Evolutionary conservation across 2,113 vertebrate species (phyloP).

Genomic region (Gila orcuttii): DNA sequence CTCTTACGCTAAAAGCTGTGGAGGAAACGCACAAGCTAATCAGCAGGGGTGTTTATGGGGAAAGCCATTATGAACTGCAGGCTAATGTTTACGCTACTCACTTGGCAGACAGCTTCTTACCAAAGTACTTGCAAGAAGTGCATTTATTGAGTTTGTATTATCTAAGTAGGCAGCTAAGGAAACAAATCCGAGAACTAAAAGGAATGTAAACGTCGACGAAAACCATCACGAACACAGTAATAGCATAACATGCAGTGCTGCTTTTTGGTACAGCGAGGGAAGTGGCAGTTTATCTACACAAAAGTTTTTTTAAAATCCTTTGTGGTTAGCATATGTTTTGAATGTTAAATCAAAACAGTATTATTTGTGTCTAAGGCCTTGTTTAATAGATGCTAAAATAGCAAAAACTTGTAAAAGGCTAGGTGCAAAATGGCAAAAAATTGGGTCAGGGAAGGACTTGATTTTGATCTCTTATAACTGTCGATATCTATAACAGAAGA

Average conservation of each 20-base stretch:
- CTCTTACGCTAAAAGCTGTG: slow-evolving; percentile 16
- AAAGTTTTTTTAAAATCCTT: not conserved
- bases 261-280: not conserved
- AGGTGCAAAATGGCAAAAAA: not conserved
- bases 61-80: slow-evolving; percentile 12
- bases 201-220: not conserved
- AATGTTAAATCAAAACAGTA: not conserved
- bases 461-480: not conserved
- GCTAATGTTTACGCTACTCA: not conserved
- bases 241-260: not conserved
- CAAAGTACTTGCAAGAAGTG: not conserved
- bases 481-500: not conserved
- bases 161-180: not conserved
- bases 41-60: slow-evolving; percentile 15
- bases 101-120: not conserved
- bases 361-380: not conserved
- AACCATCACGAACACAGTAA: not conserved
- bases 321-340: not conserved
- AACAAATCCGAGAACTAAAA: not conserved
- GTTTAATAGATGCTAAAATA: not conserved
- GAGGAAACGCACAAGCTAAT: slow-evolving; percentile 1
- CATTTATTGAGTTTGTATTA: slow-evolving; percentile 13
- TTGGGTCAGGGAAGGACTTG: not conserved
- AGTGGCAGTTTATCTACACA: not conserved
- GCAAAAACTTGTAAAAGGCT: not conserved